phyloP scores from a whole-genome alignment of 1,140 invertebrate genomes.

The Meloidogyne hapla region DNA sequence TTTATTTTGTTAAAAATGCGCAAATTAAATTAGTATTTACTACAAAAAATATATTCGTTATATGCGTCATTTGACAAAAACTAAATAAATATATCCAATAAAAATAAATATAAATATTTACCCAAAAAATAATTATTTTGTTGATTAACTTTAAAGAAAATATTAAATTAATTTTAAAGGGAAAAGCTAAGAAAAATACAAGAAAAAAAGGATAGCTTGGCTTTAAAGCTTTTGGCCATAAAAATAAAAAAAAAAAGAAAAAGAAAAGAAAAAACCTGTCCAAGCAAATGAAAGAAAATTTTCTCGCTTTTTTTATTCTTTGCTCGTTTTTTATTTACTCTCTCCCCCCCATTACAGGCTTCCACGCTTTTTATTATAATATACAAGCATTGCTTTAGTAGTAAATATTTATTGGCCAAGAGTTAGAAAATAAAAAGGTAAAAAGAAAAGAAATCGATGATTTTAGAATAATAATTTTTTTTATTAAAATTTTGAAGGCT shows the following conservation, averaged over 20 bases:
- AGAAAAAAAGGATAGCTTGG: neutral
- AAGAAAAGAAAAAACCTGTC: neutral
- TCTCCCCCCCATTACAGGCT: neutral
- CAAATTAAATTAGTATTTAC: too few species aligned
- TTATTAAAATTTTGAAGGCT: too few species aligned
- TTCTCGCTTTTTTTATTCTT: neutral
- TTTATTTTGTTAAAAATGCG: too few species aligned
- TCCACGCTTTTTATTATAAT: neutral
- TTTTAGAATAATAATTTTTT: too few species aligned
- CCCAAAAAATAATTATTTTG: too few species aligned
- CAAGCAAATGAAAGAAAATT: neutral
- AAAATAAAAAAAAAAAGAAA: neutral
- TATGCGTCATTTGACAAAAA: too few species aligned
- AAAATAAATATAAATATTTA: too few species aligned
- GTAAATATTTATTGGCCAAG: neutral
- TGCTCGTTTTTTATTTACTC: slow-evolving; percentile 5
- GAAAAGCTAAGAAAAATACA: neutral
- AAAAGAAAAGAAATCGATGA: neutral
- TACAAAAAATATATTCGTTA: too few species aligned
- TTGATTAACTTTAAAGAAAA: neutral
- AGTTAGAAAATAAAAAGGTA: neutral
- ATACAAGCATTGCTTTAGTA: neutral
- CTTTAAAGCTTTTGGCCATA: neutral
- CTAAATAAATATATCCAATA: too few species aligned
- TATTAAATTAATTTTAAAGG: neutral